Evolutionary conservation across 2,797 vertebrate species (phyloP), one percentile per base, ranked within the genome.

Genomic region (Vespertilio murinus): DNA sequence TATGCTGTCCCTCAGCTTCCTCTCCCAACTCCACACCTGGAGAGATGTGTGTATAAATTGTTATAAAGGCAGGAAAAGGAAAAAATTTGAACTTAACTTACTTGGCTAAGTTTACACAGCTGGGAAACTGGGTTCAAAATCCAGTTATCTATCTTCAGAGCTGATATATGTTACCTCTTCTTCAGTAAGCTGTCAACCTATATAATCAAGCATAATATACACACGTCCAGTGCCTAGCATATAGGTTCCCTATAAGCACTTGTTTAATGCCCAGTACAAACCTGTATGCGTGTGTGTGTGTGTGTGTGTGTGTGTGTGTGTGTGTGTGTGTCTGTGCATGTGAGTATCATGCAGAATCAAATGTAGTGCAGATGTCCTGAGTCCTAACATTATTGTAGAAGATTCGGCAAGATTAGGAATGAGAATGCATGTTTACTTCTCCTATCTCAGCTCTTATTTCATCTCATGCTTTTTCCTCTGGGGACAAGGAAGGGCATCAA

Each of bases 41-140:
- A 81, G 28, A 59, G 38, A 75, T 16, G 11, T 28, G 23, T 45
- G 3, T 40, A 14, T 14, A 81, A 30, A 38, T 54, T 67, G 92
- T 94, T 49, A 5, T 47, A 79, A 75, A 0, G 16, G 28, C 11
- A 56, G 38, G 25, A 22, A 70, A 47, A 84, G n/a, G n/a, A 78
- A 89, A 81, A 45, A 5, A 10, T 17, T n/a, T 83, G 30, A 40
- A 74, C 47, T 69, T 70, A 71, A 92, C 59, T 23, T 78, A 92
- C 45, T 71, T 95, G 65, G 61, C 42, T 95, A 82, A 73, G 25
- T 88, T 93, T 83, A 73, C 54, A 71, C n/a, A 80, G 78, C 40
- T 88, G 33, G 70, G 38, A 94, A 69, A 77, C 69, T 13, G 23
- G 22, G 61, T n/a, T 93, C 17, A 88, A 82, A 70, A 90, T 69